A percentile compares a stretch with the other conserved stretches of the same genome.
Conservation (phyloP, 2,888 invertebrate genomes). For the Yponomeuta evonymella region DNA sequence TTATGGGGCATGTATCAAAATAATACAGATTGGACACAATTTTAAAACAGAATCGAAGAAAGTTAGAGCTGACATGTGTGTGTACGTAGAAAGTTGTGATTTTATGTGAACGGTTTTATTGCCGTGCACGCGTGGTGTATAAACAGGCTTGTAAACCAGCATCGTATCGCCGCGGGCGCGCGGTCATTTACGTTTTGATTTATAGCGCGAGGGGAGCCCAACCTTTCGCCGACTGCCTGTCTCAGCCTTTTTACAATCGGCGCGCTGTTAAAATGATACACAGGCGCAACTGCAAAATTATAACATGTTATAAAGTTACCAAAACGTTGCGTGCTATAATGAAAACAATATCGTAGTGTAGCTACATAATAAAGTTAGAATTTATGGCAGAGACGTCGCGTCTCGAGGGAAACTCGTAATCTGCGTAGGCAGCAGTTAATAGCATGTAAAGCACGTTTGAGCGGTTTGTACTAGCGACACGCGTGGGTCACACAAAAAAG, state of each 20-base stretch:
- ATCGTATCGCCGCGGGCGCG: not conserved
- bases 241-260: constrained; percentile 2
- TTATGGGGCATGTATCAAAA: too few species aligned
- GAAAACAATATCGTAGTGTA: not conserved
- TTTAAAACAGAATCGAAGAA: too few species aligned
- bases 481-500: not conserved
- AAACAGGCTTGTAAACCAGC: not conserved
- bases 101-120: constrained; percentile 1
- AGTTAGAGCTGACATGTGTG: too few species aligned
- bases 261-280: not conserved
- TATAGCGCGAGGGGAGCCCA: not conserved
- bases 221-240: not conserved
- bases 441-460: not conserved
- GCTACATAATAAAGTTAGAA: not conserved
- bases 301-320: not conserved
- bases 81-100: not conserved
- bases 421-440: not conserved
- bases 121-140: not conserved
- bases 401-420: not conserved
- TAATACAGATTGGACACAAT: too few species aligned
- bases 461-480: not conserved
- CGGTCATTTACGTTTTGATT: not conserved
- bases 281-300: not conserved
- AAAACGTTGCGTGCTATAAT: not conserved
- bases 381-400: not conserved